A percentile compares a stretch with the other conserved stretches of the same genome.
phyloP scores from a whole-genome alignment of 2,113 vertebrate genomes.

The Rhodinocichla rosea region DNA sequence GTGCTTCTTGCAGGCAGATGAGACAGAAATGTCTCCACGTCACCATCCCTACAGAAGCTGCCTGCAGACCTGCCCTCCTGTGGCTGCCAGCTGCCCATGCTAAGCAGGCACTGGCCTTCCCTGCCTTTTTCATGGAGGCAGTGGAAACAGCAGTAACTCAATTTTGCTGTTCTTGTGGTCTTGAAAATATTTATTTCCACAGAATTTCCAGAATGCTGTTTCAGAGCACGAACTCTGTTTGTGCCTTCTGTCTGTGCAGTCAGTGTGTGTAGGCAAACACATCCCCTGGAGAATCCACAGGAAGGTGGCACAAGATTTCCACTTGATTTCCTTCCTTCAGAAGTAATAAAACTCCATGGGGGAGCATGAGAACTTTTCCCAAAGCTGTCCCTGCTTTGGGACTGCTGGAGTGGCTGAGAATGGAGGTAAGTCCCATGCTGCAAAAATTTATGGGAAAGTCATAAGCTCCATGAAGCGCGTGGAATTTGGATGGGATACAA shows the following conservation, averaged over 20 bases:
- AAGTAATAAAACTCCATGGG: background rate
- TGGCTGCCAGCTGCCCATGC: background rate
- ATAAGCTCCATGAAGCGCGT: conserved; percentile 28
- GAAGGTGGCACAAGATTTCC: background rate
- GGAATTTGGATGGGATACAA: conserved; percentile 42
- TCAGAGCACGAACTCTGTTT: background rate
- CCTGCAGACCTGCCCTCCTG: background rate
- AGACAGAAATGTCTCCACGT: background rate
- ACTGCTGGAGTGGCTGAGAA: background rate
- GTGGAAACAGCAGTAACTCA: background rate
- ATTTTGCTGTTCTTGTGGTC: background rate
- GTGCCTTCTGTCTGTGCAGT: background rate
- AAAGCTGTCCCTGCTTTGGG: background rate
- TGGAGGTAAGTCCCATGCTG: background rate
- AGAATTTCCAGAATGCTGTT: background rate
- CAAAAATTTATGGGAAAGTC: conserved; percentile 36
- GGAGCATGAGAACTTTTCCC: conserved; percentile 24
- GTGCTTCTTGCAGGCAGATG: background rate
- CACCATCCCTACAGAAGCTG: background rate
- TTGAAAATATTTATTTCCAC: background rate
- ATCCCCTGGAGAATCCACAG: background rate
- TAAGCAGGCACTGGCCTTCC: background rate
- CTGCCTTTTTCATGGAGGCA: background rate
- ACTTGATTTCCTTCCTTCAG: background rate
- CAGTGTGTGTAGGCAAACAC: background rate